Evolutionary conservation across 2,113 vertebrate genomes (phyloP).

Genomic region (Chaenocephalus aceratus): DNA sequence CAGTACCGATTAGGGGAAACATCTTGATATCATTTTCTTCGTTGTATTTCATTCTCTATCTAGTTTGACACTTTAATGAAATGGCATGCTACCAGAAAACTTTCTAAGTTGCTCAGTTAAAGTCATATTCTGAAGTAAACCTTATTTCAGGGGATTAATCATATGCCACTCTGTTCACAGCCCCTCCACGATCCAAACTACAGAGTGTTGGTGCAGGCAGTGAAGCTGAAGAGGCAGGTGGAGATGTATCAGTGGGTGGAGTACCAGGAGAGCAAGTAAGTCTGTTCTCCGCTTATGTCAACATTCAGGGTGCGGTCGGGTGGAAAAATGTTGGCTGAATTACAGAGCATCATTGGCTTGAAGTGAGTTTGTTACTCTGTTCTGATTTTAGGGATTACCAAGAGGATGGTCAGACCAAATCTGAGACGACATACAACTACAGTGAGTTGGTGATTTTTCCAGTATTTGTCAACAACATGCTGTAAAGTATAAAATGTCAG

Average conservation of each 20-base stretch:
- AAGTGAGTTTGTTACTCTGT: neutral
- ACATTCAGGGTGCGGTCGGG: conserved; percentile 2
- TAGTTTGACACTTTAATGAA: neutral
- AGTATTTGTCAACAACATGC: neutral
- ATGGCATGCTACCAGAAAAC: too few relatives aligned
- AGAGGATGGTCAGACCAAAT: conserved; percentile 92
- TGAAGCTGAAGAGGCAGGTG: conserved; percentile 92
- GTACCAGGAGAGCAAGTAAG: conserved; percentile 91
- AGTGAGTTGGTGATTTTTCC: conserved; percentile 84
- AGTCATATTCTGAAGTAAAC: neutral
- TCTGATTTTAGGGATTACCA: conserved; percentile 87
- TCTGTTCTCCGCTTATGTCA: conserved; percentile 5
- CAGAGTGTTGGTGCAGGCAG: conserved; percentile 89
- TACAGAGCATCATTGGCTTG: neutral
- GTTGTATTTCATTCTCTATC: neutral
- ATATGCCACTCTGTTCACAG: conserved; percentile 72
- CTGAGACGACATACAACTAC: conserved; percentile 92
- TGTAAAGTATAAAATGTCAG: too few relatives aligned
- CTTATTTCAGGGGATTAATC: neutral
- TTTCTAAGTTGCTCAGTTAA: neutral
- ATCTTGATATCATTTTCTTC: neutral
- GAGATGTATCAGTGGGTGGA: conserved; percentile 99
- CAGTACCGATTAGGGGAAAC: too few relatives aligned
- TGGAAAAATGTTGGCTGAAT: conserved; percentile 1
- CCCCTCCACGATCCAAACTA: conserved; percentile 96